These are phyloP conservation scores for Thera britannica DNA, from an alignment of 2,888 invertebrate species.

Conservation along the genomic window DNA sequence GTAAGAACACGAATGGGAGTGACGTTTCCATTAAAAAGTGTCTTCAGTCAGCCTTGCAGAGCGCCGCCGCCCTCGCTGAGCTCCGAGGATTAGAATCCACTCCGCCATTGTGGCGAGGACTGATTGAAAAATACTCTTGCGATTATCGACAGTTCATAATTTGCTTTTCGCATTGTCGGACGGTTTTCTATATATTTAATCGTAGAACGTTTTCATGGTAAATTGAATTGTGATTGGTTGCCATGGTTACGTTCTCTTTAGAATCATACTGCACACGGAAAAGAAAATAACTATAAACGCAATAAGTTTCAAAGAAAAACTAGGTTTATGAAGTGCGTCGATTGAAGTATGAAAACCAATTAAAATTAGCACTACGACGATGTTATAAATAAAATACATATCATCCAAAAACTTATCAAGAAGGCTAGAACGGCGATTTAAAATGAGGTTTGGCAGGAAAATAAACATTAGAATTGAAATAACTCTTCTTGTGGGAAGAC, in stretches of 20 bases:
- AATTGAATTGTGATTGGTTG: too few species aligned
- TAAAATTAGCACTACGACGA: too few species aligned
- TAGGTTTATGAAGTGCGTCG: too few species aligned
- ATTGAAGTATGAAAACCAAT: too few species aligned
- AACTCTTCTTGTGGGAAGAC: not conserved
- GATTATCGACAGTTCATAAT: conserved; percentile 31
- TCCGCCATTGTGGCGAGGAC: conserved; percentile 17
- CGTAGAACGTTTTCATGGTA: not conserved
- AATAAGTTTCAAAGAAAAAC: too few species aligned
- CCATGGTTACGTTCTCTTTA: too few species aligned
- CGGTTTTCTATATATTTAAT: conserved; percentile 12
- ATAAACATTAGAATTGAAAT: not conserved
- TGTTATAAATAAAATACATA: too few species aligned
- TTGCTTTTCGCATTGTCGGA: conserved; percentile 23
- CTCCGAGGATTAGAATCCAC: conserved; percentile 24
- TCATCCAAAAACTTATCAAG: too few species aligned
- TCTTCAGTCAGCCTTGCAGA: conserved; percentile 34
- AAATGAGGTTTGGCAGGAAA: not conserved
- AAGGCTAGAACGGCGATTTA: too few species aligned
- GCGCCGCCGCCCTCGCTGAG: conserved; percentile 15
- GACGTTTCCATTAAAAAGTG: conserved; percentile 56
- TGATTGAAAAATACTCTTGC: conserved; percentile 28
- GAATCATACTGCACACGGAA: too few species aligned
- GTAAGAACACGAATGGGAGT: conserved; percentile 45
- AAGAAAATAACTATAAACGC: too few species aligned